These are phyloP conservation scores for Cephalotes varians DNA, from an alignment of 2,888 invertebrate species.

Conservation along the genomic window DNA sequence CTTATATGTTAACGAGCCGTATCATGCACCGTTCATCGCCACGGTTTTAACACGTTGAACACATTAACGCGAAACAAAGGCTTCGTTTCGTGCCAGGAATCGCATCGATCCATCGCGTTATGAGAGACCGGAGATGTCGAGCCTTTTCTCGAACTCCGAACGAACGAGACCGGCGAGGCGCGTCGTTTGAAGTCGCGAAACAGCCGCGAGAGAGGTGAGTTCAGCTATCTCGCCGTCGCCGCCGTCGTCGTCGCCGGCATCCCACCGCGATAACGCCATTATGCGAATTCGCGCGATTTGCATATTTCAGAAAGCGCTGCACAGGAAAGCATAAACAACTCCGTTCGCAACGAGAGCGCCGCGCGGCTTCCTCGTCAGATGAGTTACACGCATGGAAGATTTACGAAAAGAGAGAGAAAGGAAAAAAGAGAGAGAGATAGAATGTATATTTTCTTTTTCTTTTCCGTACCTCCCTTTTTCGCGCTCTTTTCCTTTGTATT, in stretches of 20 bases:
- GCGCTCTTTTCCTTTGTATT: background rate
- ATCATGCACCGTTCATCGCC: background rate
- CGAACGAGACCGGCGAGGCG: slow-evolving; percentile 58
- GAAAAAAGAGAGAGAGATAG: slow-evolving; percentile 13
- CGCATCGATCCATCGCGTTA: slow-evolving; percentile 30
- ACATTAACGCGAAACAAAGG: slow-evolving; percentile 24
- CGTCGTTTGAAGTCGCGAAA: slow-evolving; percentile 70
- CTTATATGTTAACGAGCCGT: slow-evolving; percentile 5
- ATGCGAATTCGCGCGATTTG: slow-evolving; percentile 85
- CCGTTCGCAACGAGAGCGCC: slow-evolving; percentile 76
- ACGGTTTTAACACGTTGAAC: background rate
- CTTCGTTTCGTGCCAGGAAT: slow-evolving; percentile 9
- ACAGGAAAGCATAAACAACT: slow-evolving; percentile 86
- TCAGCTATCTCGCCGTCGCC: slow-evolving; percentile 69
- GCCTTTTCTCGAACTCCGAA: slow-evolving; percentile 56
- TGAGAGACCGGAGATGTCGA: slow-evolving; percentile 53
- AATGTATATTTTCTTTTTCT: background rate
- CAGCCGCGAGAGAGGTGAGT: slow-evolving; percentile 64
- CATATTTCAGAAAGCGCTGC: slow-evolving; percentile 85
- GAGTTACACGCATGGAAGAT: slow-evolving; percentile 84
- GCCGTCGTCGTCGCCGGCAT: slow-evolving; percentile 71
- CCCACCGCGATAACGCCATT: slow-evolving; percentile 83
- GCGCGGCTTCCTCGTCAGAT: slow-evolving; percentile 83
- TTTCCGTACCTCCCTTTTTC: background rate
- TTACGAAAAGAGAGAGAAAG: slow-evolving; percentile 66